phyloP scores from a whole-genome alignment of 2,113 vertebrate species.

The Notarius quadriscutis region DNA sequence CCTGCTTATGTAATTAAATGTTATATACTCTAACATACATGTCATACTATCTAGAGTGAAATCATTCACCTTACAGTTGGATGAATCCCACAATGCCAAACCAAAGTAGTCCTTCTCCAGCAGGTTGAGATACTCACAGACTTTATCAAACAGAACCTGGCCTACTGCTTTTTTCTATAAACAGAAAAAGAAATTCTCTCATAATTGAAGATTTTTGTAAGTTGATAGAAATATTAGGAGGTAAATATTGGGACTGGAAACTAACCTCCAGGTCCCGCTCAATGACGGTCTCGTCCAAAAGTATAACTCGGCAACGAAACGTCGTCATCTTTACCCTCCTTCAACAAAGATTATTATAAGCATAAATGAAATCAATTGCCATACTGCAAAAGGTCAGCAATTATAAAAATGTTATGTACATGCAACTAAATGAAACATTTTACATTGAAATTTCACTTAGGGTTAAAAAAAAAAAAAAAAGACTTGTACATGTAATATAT shows the following conservation, averaged over 20 bases:
- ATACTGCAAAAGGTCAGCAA: neutral
- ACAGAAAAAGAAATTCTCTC: neutral
- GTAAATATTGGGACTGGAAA: neutral
- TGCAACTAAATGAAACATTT: neutral
- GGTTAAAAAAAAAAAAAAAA: neutral
- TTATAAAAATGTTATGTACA: no score
- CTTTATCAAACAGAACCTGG: slow-evolving; percentile 88
- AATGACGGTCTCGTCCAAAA: slow-evolving; percentile 87
- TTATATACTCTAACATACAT: neutral
- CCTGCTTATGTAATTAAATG: neutral
- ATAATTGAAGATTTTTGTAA: neutral
- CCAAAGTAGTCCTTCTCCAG: slow-evolving; percentile 96
- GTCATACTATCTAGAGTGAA: neutral
- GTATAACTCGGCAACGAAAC: slow-evolving; percentile 87
- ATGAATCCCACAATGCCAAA: slow-evolving; percentile 83
- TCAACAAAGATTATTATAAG: slow-evolving; percentile 41
- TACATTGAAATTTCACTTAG: neutral
- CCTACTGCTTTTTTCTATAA: slow-evolving; percentile 92
- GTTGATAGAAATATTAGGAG: neutral
- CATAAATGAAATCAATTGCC: neutral
- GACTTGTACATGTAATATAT: neutral
- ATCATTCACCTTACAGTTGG: slow-evolving; percentile 77
- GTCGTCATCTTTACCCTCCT: slow-evolving; percentile 68
- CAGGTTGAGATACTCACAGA: slow-evolving; percentile 92
- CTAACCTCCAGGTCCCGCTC: slow-evolving; percentile 91